Conservation (phyloP, 1,140 invertebrate genomes). For the Bombus soroeensis region DNA sequence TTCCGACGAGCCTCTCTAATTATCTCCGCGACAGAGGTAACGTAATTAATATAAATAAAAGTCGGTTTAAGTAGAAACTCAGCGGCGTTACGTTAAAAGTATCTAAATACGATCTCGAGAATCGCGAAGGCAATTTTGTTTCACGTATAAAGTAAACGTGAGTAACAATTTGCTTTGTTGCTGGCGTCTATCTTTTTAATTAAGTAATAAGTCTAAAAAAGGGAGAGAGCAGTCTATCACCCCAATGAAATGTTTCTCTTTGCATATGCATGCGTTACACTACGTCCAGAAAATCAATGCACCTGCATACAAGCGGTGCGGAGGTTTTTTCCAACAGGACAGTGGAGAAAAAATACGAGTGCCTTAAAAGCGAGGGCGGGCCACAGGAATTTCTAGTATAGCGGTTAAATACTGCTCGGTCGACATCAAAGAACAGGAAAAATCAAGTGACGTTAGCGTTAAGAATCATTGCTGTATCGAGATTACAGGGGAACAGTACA, state of each 20-base stretch:
- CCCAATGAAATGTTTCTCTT: slow-evolving; percentile 56
- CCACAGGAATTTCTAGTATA: background rate
- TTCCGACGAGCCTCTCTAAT: background rate
- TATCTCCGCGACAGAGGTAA: background rate
- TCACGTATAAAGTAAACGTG: no score
- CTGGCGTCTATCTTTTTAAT: background rate
- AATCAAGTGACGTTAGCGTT: background rate
- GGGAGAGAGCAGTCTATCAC: no score
- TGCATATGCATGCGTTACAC: slow-evolving; percentile 58
- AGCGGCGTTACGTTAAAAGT: background rate
- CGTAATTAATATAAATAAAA: background rate
- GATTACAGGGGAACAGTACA: background rate
- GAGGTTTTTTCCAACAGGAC: slow-evolving; percentile 43
- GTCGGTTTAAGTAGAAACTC: background rate
- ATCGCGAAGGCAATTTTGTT: background rate
- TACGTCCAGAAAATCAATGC: slow-evolving; percentile 55
- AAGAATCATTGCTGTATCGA: background rate
- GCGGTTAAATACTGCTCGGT: background rate
- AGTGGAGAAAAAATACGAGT: slow-evolving; percentile 25
- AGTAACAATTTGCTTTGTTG: background rate
- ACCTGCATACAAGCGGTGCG: background rate
- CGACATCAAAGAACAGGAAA: background rate
- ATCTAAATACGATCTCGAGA: background rate
- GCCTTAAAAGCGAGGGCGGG: background rate
- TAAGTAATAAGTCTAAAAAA: background rate